phyloP scores from a whole-genome alignment of 2,113 vertebrate species.

The Turdus rufiventris region DNA sequence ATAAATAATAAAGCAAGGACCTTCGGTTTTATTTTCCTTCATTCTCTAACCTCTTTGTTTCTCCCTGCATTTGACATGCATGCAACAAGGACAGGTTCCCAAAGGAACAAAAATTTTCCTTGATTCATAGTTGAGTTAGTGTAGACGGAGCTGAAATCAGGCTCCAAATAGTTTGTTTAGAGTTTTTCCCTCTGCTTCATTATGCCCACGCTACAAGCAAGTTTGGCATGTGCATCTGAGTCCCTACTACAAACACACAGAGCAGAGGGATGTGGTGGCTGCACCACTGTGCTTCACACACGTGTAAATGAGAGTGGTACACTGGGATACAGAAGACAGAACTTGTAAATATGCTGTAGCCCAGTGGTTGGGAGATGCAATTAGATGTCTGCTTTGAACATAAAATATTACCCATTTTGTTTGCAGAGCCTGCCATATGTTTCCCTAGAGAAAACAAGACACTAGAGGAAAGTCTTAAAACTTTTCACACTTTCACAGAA shows the following conservation, averaged over 20 bases:
- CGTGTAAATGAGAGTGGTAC: neutral
- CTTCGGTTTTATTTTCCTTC: neutral
- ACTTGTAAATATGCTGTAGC: neutral
- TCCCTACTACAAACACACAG: neutral
- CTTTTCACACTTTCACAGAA: neutral
- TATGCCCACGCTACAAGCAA: neutral
- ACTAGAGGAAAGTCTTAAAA: neutral
- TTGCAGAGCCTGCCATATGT: neutral
- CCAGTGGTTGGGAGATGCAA: neutral
- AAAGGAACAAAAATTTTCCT: neutral
- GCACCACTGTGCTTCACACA: neutral
- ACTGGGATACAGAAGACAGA: neutral
- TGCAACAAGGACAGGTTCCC: neutral
- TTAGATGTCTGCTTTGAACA: constrained; percentile 10
- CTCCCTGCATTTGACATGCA: neutral
- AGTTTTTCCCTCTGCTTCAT: neutral
- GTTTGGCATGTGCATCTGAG: neutral
- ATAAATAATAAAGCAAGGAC: neutral
- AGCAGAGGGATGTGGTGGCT: neutral
- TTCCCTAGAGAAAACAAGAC: neutral
- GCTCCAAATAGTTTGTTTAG: neutral
- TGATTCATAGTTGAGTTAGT: neutral
- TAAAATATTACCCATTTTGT: neutral
- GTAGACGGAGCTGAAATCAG: neutral
- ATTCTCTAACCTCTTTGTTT: neutral